Evolutionary conservation across 2,888 invertebrate genomes (phyloP).

Genomic region (Andrena hattorfiana): DNA sequence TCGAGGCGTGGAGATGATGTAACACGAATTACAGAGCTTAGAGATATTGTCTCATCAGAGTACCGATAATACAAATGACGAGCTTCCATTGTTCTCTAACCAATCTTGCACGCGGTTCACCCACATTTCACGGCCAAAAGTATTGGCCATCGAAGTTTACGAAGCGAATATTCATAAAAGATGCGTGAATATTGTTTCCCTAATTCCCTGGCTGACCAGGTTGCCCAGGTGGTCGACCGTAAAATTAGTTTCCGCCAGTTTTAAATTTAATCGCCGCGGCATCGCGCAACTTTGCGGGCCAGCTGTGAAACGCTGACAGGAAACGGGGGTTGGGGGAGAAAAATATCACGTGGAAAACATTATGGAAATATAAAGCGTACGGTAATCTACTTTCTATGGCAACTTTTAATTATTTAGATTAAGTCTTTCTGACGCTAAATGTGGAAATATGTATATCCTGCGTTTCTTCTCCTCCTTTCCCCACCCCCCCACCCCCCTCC

Average conservation of each 20-base stretch:
- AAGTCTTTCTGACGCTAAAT: not conserved
- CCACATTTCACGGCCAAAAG: too few species aligned
- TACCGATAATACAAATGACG: not conserved
- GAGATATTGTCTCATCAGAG: not conserved
- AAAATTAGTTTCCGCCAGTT: constrained; percentile 56
- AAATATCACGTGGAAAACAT: constrained; percentile 42
- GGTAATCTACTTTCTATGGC: constrained; percentile 44
- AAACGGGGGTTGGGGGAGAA: not conserved
- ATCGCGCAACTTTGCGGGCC: constrained; percentile 16
- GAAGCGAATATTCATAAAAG: not conserved
- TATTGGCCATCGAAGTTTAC: not conserved
- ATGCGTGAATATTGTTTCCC: constrained; percentile 10
- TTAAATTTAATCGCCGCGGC: constrained; percentile 47
- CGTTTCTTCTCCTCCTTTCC: not conserved
- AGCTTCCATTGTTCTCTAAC: not conserved
- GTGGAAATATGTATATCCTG: not conserved
- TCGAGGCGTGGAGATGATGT: too few species aligned
- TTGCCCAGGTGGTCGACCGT: constrained; percentile 21
- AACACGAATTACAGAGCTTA: too few species aligned
- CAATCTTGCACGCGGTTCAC: not conserved
- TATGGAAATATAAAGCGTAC: constrained; percentile 61
- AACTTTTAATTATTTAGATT: constrained; percentile 31
- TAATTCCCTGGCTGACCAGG: constrained; percentile 8
- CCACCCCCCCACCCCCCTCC: too few species aligned
- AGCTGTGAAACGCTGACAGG: constrained; percentile 1